A percentile compares a stretch with the other conserved stretches of the same genome.
Conservation (phyloP, 92 coral and sea anemone species). For the Desmophyllum pertusum region DNA sequence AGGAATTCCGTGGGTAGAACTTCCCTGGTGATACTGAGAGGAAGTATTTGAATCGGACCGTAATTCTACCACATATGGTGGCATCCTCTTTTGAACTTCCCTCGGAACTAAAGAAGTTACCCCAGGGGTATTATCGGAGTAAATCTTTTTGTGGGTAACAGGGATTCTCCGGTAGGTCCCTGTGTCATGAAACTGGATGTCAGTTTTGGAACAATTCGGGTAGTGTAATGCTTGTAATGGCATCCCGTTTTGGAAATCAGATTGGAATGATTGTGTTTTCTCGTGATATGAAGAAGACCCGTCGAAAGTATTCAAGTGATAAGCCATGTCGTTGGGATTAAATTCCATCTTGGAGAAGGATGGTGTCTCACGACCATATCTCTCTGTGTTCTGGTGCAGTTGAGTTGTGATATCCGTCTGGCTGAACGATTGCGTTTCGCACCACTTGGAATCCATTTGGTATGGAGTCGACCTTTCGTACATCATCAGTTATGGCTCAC, state of each 20-base stretch:
- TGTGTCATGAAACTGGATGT: background rate
- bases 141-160: background rate
- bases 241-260: background rate
- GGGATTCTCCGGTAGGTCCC: background rate
- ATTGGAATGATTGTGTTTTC: background rate
- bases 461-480: background rate
- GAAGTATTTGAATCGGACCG: background rate
- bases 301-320: background rate
- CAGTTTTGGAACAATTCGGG: background rate
- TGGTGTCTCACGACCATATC: background rate
- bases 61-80: background rate
- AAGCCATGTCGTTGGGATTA: background rate
- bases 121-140: background rate
- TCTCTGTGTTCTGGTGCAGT: background rate
- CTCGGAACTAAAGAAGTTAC: background rate
- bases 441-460: background rate
- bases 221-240: background rate
- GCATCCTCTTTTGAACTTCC: background rate
- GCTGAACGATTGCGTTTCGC: background rate
- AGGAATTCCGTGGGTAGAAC: background rate
- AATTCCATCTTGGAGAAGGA: background rate
- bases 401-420: background rate
- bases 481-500: background rate
- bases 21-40: background rate
- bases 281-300: background rate